A percentile compares a stretch with the other conserved stretches of the same genome.
Evolutionary conservation across 2,888 invertebrate species (phyloP).

Genomic region (Pristionchus fissidentatus): DNA sequence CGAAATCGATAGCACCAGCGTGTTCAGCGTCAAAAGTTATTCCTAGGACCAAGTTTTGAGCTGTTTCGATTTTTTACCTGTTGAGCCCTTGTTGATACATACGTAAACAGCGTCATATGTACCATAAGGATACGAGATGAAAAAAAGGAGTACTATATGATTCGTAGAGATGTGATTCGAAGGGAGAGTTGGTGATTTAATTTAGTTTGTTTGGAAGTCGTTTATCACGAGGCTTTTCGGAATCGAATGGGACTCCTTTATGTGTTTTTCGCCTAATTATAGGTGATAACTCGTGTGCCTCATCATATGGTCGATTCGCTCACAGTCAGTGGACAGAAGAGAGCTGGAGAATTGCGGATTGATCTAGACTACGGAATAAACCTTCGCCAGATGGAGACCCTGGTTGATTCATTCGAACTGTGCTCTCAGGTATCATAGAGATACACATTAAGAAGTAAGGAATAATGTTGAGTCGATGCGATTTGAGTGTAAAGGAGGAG

Average conservation of each 20-base stretch:
- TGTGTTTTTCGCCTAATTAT: neutral
- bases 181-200: neutral
- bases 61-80: too few relatives aligned
- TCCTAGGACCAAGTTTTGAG: too few relatives aligned
- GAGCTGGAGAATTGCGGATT: slow-evolving; percentile 69
- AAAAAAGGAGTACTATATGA: too few relatives aligned
- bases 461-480: slow-evolving; percentile 60
- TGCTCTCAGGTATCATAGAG: slow-evolving; percentile 62
- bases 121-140: too few relatives aligned
- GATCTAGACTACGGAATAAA: slow-evolving; percentile 67
- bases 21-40: too few relatives aligned
- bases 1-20: too few relatives aligned
- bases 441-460: neutral
- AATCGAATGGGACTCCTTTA: too few relatives aligned
- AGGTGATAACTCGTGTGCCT: slow-evolving; percentile 58
- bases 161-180: too few relatives aligned
- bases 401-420: slow-evolving; percentile 71
- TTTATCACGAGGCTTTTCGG: too few relatives aligned
- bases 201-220: too few relatives aligned
- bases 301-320: slow-evolving; percentile 64
- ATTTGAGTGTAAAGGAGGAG: slow-evolving; percentile 70
- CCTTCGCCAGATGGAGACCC: slow-evolving; percentile 65
- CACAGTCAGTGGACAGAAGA: slow-evolving; percentile 67
- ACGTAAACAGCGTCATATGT: too few relatives aligned
- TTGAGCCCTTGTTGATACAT: too few relatives aligned